Conservation (phyloP, 2,797 vertebrate genomes). For the Etheostoma perlongum region DNA sequence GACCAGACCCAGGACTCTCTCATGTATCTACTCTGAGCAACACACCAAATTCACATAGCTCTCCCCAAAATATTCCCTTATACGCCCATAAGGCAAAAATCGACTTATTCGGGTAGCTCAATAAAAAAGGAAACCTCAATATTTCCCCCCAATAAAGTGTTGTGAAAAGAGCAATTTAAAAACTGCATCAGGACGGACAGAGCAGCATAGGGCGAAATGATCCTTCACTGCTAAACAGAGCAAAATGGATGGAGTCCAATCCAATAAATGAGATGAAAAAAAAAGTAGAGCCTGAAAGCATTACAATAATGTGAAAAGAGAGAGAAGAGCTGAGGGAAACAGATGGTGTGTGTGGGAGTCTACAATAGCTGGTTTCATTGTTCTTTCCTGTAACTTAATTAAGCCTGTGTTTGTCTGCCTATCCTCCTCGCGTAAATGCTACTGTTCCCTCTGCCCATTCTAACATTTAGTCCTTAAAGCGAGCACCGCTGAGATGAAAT, state of each 20-base stretch:
- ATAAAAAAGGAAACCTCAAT: slow-evolving; percentile 37
- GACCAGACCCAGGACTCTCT: background rate
- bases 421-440: slow-evolving; percentile 53
- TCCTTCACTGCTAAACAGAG: slow-evolving; percentile 27
- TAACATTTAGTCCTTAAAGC: slow-evolving; percentile 54
- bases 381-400: slow-evolving; percentile 70
- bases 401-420: slow-evolving; percentile 42
- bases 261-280: slow-evolving; percentile 46
- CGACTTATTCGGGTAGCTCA: slow-evolving; percentile 32
- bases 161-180: slow-evolving; percentile 41
- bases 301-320: slow-evolving; percentile 41
- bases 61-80: slow-evolving; percentile 7
- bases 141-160: slow-evolving; percentile 22
- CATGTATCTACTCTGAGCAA: background rate
- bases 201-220: slow-evolving; percentile 22
- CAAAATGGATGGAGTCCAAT: slow-evolving; percentile 57
- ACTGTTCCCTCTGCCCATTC: slow-evolving; percentile 30
- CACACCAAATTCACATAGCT: slow-evolving; percentile 24
- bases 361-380: slow-evolving; percentile 52
- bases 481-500: slow-evolving; percentile 60
- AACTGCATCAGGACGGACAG: slow-evolving; percentile 30
- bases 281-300: slow-evolving; percentile 21
- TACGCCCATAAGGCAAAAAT: slow-evolving; percentile 13
- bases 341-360: slow-evolving; percentile 39
- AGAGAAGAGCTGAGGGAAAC: slow-evolving; percentile 27